Evolutionary conservation across 2,888 invertebrate genomes (phyloP).

Genomic region (Macroteleia sp.): DNA sequence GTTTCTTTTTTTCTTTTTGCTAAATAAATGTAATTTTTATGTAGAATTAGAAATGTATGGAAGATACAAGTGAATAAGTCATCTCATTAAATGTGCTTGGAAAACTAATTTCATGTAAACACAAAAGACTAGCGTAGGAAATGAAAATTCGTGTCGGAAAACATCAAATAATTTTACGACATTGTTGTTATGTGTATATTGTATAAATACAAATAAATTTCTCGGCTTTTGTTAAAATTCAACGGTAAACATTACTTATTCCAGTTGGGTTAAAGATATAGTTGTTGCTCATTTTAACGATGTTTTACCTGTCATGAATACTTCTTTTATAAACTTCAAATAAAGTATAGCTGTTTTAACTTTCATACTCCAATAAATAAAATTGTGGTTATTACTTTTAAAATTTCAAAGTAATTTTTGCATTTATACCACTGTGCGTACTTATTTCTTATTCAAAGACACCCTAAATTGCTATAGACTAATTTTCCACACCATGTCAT

Average conservation of each 20-base stretch:
- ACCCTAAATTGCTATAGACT: conserved; percentile 10
- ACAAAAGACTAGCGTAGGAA: not conserved
- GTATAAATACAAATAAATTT: conserved; percentile 31
- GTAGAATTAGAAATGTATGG: not conserved
- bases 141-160: conserved; percentile 17
- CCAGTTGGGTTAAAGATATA: conserved; percentile 10
- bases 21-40: conserved; percentile 6
- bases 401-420: too few relatives aligned
- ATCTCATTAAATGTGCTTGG: conserved; percentile 24
- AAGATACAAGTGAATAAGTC: not conserved
- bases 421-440: too few relatives aligned
- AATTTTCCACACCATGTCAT: conserved; percentile 20
- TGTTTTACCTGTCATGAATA: conserved; percentile 14
- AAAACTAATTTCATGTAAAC: conserved; percentile 24
- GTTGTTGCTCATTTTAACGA: conserved; percentile 18
- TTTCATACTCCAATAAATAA: too few relatives aligned
- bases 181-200: conserved; percentile 12
- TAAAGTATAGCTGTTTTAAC: too few relatives aligned
- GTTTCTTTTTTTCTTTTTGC: too few relatives aligned
- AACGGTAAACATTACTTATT: conserved; percentile 31
- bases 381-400: too few relatives aligned
- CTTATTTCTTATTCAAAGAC: conserved; percentile 13
- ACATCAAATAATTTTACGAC: conserved; percentile 10
- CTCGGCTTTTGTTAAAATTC: conserved; percentile 25
- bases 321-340: not conserved